Base-by-base conservation (phyloP, 2,113 vertebrate genomes). In the Oceanodroma tethys region DNA sequence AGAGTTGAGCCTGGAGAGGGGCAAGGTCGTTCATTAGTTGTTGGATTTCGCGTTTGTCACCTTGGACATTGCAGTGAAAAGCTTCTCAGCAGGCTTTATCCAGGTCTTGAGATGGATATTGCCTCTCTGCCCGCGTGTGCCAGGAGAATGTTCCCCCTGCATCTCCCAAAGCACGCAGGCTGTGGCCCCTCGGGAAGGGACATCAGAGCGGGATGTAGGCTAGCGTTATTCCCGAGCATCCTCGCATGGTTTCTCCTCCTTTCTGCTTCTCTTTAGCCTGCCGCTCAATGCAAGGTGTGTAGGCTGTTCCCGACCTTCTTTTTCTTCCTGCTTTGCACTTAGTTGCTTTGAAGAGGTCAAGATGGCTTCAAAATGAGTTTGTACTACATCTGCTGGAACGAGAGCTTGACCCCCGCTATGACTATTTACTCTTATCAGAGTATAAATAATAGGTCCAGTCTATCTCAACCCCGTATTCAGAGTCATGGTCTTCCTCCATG, bases 1-100 rank as follows among this genome's bases (percentile, higher is more conserved):
- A 16, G 30, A 29, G 26, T 23, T 55, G 50, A 79, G 34, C 29
- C 58, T 18, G 55, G n/a, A 55, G 60, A 38, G 26, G 10, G 3
- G 0, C 3, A 1, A 45, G 63, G 43, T 29, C 0, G 0, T 52
- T 58, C 4, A 0, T 36, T 20, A 6, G 9, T 60, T 88, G 14
- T 55, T 52, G 67, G 6, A 38, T 94, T 88, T 75, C 14, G 21
- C 0, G 1, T 47, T 32, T n/a, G 34, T 71, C 65, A 12, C 22
- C 21, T 52, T 36, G 52, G 52, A 23, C 6, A 0, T 50, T 43
- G 53, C 47, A 42, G 36, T 27, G 48, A 36, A 70, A 70, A 76
- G 22, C 23, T 92, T 14, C 66, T 86, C 36, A 21, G 11, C 17
- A 23, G 45, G n/a, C 36, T 92, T 83, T 62, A 27, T 55, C 18